These are phyloP conservation scores for Rhineura floridana DNA, from an alignment of 2,113 vertebrate genomes.

Conservation along the genomic window DNA sequence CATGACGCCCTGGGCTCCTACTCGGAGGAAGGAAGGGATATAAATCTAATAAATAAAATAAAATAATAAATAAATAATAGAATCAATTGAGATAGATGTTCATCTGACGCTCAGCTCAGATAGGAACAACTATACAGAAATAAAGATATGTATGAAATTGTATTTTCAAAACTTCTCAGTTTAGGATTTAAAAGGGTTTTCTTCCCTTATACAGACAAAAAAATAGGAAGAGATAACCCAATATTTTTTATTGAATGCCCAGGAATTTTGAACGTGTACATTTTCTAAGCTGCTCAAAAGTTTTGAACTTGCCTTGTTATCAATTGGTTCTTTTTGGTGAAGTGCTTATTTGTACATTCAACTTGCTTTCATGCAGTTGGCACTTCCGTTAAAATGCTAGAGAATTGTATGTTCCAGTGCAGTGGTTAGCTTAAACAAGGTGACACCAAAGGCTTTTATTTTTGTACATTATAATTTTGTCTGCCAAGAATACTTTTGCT, in stretches of 20 bases:
- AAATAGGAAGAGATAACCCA: not conserved
- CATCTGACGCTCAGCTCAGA: too few species aligned
- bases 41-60: too few species aligned
- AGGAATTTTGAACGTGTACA: not conserved
- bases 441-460: not conserved
- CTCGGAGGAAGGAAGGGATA: too few species aligned
- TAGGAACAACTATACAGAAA: not conserved
- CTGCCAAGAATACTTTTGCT: not conserved
- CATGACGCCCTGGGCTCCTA: too few species aligned
- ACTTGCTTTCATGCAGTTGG: not conserved
- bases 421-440: not conserved
- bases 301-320: not conserved
- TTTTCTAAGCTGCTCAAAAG: not conserved
- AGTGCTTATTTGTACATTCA: not conserved
- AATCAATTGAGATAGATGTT: too few species aligned
- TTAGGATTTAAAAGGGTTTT: not conserved
- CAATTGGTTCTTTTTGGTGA: not conserved
- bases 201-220: not conserved
- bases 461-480: constrained; percentile 1
- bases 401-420: not conserved
- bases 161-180: not conserved
- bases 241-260: not conserved
- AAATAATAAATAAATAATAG: too few species aligned
- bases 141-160: not conserved
- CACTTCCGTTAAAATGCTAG: not conserved